These are phyloP conservation scores for Enteromius unitaeniatus DNA, from an alignment of 2,797 vertebrate species.

Conservation along the genomic window DNA sequence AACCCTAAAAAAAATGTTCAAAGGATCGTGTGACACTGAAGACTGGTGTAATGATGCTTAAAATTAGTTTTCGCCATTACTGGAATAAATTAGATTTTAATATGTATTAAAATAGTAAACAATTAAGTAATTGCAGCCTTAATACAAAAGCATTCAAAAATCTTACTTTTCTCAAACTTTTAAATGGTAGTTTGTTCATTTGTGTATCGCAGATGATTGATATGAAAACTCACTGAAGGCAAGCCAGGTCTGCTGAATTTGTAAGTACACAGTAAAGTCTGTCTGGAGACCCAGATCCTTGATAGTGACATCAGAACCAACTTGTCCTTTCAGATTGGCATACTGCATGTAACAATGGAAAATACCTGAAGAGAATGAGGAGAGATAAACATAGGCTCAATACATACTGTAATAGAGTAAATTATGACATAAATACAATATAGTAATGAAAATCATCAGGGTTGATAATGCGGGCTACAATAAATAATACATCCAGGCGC, in stretches of 20 bases:
- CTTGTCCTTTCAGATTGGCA: conserved; percentile 75
- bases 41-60: neutral
- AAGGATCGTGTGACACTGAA: too few relatives aligned
- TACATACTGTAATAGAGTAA: neutral
- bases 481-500: too few relatives aligned
- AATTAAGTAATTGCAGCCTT: neutral
- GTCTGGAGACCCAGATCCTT: conserved; percentile 90
- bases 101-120: neutral
- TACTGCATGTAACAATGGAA: conserved; percentile 94
- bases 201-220: neutral
- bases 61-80: neutral
- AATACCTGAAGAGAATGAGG: conserved; percentile 77
- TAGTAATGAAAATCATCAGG: neutral
- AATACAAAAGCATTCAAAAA: neutral
- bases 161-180: neutral
- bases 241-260: conserved; percentile 94
- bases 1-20: too few relatives aligned
- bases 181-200: neutral
- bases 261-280: conserved; percentile 89
- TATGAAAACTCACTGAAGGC: conserved; percentile 86
- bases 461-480: too few relatives aligned
- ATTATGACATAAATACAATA: neutral
- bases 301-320: conserved; percentile 86
- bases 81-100: neutral
- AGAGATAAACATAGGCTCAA: neutral